Evolutionary conservation across 2,888 invertebrate species (phyloP).

Genomic region (Trissoscelio sp.): DNA sequence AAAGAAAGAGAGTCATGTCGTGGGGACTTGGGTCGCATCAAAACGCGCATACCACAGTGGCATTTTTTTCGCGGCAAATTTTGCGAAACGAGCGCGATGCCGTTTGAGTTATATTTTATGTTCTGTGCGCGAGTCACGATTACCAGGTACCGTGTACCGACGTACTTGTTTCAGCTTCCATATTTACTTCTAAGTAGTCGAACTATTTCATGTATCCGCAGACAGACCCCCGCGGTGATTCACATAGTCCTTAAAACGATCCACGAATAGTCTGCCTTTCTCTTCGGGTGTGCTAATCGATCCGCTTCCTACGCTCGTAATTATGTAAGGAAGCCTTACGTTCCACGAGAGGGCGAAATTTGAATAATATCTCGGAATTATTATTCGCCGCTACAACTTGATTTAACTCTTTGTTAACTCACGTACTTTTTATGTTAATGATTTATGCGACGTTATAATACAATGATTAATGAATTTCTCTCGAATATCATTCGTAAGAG

Average conservation of each 20-base stretch:
- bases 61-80: constrained; percentile 52
- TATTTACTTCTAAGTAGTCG: constrained; percentile 71
- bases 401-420: constrained; percentile 66
- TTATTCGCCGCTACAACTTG: constrained; percentile 65
- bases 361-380: constrained; percentile 69
- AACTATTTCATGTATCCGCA: constrained; percentile 70
- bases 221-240: constrained; percentile 80
- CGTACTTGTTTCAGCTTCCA: constrained; percentile 70
- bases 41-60: constrained; percentile 47
- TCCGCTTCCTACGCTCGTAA: constrained; percentile 83
- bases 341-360: constrained; percentile 74
- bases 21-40: constrained; percentile 24
- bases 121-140: constrained; percentile 67
- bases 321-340: constrained; percentile 80
- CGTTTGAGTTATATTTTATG: constrained; percentile 66
- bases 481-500: constrained; percentile 47
- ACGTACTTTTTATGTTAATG: constrained; percentile 63
- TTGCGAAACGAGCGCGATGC: constrained; percentile 48
- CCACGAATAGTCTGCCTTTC: constrained; percentile 82
- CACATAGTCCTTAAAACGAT: constrained; percentile 81
- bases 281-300: constrained; percentile 83
- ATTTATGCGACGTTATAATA: constrained; percentile 61
- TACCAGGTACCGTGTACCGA: constrained; percentile 64
- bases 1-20: constrained; percentile 1
- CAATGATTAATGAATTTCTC: constrained; percentile 65